Evolutionary conservation across 1,140 invertebrate genomes (phyloP).

Genomic region (Streblospio benedicti): DNA sequence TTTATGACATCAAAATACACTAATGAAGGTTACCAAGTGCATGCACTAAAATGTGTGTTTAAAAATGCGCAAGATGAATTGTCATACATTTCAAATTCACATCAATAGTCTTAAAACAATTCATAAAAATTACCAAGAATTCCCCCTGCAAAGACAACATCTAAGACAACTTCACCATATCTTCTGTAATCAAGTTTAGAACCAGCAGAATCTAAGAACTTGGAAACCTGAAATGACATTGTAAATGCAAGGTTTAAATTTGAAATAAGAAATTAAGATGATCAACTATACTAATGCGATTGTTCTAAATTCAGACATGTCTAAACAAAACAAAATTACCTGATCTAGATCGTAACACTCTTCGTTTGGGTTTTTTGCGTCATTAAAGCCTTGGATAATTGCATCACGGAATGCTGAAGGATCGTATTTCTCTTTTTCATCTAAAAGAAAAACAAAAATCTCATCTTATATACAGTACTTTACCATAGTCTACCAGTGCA

Average conservation of each 20-base stretch:
- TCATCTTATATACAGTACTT: too few species aligned
- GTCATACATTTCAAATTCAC: too few species aligned
- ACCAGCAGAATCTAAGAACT: slow-evolving; percentile 84
- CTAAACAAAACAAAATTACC: slow-evolving; percentile 10
- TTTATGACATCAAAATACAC: too few species aligned
- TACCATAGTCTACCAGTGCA: neutral
- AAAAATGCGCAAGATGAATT: too few species aligned
- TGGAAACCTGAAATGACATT: slow-evolving; percentile 57
- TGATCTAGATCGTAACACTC: slow-evolving; percentile 45
- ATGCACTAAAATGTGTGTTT: too few species aligned
- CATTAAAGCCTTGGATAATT: slow-evolving; percentile 84
- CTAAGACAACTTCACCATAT: slow-evolving; percentile 94
- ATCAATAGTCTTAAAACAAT: too few species aligned
- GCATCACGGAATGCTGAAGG: slow-evolving; percentile 92
- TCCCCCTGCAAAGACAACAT: slow-evolving; percentile 93
- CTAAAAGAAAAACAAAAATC: slow-evolving; percentile 50
- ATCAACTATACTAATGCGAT: too few species aligned
- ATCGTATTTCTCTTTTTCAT: slow-evolving; percentile 99
- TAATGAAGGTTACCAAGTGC: too few species aligned
- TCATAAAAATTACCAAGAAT: slow-evolving; percentile 56
- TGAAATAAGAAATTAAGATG: neutral
- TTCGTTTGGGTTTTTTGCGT: slow-evolving; percentile 70
- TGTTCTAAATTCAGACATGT: neutral
- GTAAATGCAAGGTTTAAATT: neutral
- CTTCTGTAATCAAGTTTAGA: slow-evolving; percentile 93